phyloP scores from a whole-genome alignment of 2,113 vertebrate species.

The Campylomormyrus numenius region DNA sequence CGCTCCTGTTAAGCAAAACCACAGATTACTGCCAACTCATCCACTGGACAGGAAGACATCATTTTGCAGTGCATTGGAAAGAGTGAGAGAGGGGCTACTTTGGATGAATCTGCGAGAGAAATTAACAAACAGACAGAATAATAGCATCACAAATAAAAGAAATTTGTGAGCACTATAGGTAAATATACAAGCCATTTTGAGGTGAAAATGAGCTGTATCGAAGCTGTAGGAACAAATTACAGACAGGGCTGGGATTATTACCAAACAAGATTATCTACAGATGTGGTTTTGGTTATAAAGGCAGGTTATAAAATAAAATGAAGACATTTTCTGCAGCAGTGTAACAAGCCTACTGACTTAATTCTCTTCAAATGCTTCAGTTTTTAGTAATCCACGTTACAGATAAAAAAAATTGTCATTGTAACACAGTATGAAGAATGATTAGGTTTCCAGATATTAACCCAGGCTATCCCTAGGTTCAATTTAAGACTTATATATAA shows the following conservation, averaged over 20 bases:
- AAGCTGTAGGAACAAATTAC: not conserved
- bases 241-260: not conserved
- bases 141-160: not conserved
- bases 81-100: not conserved
- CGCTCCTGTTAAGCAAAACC: conserved; percentile 69
- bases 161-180: not conserved
- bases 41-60: not conserved
- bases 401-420: not conserved
- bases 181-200: not conserved
- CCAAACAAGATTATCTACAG: not conserved
- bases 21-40: conserved; percentile 23
- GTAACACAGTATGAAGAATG: not conserved
- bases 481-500: not conserved
- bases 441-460: not conserved
- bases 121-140: not conserved
- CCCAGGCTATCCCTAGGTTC: not conserved
- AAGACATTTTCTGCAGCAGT: not conserved
- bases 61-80: not conserved
- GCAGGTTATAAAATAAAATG: not conserved
- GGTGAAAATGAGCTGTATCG: not conserved
- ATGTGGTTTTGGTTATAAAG: not conserved
- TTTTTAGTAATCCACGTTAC: not conserved
- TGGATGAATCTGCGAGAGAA: not conserved
- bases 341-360: not conserved
- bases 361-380: not conserved